Conservation (phyloP, 2,797 vertebrate genomes). For the Hapalemur alaotrensis region DNA sequence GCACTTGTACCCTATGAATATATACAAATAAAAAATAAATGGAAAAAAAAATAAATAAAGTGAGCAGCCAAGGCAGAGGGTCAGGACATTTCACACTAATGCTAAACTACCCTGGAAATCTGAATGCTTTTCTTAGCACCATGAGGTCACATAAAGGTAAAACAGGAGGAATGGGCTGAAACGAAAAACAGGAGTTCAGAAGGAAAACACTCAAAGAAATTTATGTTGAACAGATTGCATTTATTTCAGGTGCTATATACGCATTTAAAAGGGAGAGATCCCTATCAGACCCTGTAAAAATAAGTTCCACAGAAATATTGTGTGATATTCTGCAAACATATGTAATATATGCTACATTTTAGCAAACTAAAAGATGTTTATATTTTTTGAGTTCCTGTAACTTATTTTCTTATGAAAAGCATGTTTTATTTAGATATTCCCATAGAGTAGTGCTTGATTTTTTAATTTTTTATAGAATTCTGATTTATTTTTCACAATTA, state of each 20-base stretch:
- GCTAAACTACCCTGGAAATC: background rate
- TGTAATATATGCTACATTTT: background rate
- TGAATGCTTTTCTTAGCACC: background rate
- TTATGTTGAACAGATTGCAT: background rate
- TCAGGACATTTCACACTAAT: background rate
- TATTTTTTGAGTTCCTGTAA: conserved; percentile 15
- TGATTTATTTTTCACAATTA: conserved; percentile 71
- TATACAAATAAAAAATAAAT: background rate
- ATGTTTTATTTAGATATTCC: conserved; percentile 6
- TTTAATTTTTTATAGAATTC: conserved; percentile 65
- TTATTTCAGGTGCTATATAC: conserved; percentile 15
- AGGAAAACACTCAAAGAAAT: background rate
- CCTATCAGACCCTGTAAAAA: background rate
- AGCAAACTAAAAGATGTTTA: background rate
- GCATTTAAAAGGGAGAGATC: background rate
- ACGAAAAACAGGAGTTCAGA: background rate
- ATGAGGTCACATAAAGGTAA: background rate
- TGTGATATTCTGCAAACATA: background rate
- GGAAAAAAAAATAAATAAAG: background rate
- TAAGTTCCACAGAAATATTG: background rate
- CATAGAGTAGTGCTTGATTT: background rate
- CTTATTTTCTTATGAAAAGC: conserved; percentile 4
- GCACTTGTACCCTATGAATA: background rate
- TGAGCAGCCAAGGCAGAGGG: background rate
- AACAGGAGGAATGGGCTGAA: background rate